Base-by-base conservation (phyloP, 2,113 vertebrate genomes). In the Pomatorhinus ruficollis region DNA sequence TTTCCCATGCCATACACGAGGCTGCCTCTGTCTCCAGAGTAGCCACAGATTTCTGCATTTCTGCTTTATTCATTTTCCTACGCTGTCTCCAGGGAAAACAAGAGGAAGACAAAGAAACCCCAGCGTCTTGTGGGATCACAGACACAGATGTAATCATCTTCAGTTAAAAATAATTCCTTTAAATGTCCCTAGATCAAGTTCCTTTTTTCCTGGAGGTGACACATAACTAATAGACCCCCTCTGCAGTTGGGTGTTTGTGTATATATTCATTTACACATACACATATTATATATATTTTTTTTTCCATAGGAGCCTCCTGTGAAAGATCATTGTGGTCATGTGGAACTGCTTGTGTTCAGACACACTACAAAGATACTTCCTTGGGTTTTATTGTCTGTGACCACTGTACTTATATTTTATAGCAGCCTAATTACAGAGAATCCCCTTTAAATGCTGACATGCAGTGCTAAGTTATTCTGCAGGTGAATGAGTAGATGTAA, bases 351-450 rank as follows among this genome's bases (percentile, higher is more conserved):
- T 59, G 40, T 49, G 50, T 75, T 77, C 90, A 94, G 69, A 60
- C 54, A 53, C 8, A 13, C 70, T 66, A 71, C 82, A 71, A 44
- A 83, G 88, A 87, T 33, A 53, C 63, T 64, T 89, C 77, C 53
- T n/a, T 35, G 65, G 81, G 77, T 76, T 95, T 93, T 85, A 89
- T 68, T 91, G 65, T 59, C 91, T 95, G 86, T 93, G 92, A 95
- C 90, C 91, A 77, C 83, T 39, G 10, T 11, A 72, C 66, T 95
- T 92, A 71, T 4, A 74, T 89, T 95, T 96, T 89, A 95, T 42
- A 72, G 81, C 64, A 82, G 74, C 87, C 70, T 93, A 93, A 97
- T 97, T 96, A 85, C 54, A 90, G 87, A 74, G 63, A 83, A 95
- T 90, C 70, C 89, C 70, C 74, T 95, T 85, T 74, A 93, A 95